A percentile compares a stretch with the other conserved stretches of the same genome.
Evolutionary conservation across 2,797 vertebrate genomes (phyloP).

Genomic region (Hafferia zeledoni): DNA sequence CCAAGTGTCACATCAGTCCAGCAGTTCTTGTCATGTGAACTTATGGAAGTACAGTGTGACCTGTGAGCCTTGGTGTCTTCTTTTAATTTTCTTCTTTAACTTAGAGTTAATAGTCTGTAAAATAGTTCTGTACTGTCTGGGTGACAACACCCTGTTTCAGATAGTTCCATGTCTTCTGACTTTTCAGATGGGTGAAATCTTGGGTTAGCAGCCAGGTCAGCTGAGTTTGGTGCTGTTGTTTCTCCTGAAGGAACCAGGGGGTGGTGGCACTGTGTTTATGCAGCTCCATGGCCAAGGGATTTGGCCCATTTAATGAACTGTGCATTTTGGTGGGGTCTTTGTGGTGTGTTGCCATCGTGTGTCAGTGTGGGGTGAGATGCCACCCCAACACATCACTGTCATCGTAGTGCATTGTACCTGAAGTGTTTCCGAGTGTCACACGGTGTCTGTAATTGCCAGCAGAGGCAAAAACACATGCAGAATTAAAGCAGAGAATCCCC

Average conservation of each 20-base stretch:
- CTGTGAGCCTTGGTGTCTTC: not conserved
- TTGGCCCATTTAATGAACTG: not conserved
- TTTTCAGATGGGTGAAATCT: not conserved
- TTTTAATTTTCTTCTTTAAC: not conserved
- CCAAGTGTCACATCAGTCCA: not conserved
- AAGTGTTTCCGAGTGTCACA: not conserved
- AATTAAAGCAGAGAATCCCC: not conserved
- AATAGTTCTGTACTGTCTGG: not conserved
- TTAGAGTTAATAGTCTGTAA: not conserved
- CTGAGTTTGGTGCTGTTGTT: not conserved
- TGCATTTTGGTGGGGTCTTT: not conserved
- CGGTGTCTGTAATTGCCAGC: accelerated
- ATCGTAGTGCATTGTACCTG: accelerated
- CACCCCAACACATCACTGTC: not conserved
- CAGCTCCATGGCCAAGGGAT: not conserved
- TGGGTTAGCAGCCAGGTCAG: not conserved
- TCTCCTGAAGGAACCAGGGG: not conserved
- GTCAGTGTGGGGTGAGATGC: not conserved
- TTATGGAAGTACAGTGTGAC: not conserved
- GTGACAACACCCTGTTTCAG: not conserved
- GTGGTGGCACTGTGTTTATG: not conserved
- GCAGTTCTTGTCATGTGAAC: not conserved
- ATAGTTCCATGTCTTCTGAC: not conserved
- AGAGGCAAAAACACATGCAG: accelerated
- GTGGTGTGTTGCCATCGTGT: accelerated